A percentile compares a stretch with the other conserved stretches of the same genome.
Evolutionary conservation across 2,888 invertebrate genomes (phyloP).

Genomic region (Brassicogethes aeneus): DNA sequence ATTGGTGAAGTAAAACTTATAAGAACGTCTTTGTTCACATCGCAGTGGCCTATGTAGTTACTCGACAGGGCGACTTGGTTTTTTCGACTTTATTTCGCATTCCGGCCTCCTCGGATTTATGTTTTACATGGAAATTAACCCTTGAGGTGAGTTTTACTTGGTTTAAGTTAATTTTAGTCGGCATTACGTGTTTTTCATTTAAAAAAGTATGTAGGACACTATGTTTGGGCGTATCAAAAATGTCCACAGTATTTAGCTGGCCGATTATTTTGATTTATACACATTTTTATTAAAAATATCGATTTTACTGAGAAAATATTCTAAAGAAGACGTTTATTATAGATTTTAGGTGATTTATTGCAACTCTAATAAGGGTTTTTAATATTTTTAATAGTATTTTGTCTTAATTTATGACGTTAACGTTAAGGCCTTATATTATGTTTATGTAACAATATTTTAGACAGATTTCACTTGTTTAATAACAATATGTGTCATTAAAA

Average conservation of each 20-base stretch:
- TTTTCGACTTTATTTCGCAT: slow-evolving; percentile 21
- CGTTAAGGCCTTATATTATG: too few relatives aligned
- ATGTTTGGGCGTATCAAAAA: slow-evolving; percentile 37
- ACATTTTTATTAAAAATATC: slow-evolving; percentile 36
- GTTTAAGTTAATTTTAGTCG: slow-evolving; percentile 9
- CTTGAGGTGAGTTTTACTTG: neutral
- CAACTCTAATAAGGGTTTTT: too few relatives aligned
- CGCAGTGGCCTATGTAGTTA: slow-evolving; percentile 32
- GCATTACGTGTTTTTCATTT: slow-evolving; percentile 23
- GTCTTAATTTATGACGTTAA: too few relatives aligned
- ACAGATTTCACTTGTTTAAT: too few relatives aligned
- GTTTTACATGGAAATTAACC: neutral
- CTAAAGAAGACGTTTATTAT: too few relatives aligned
- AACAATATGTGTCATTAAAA: too few relatives aligned
- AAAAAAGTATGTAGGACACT: slow-evolving; percentile 36
- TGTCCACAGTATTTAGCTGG: slow-evolving; percentile 34
- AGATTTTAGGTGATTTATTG: too few relatives aligned
- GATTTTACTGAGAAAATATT: too few relatives aligned
- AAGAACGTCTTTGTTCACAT: slow-evolving; percentile 39
- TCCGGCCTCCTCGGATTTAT: slow-evolving; percentile 15
- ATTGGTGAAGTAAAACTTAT: too few relatives aligned
- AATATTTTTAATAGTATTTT: too few relatives aligned
- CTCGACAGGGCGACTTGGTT: slow-evolving; percentile 24
- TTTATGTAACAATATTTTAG: too few relatives aligned
- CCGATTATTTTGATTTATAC: slow-evolving; percentile 35